Evolutionary conservation across 2,888 invertebrate genomes (phyloP), one percentile per base, ranked within the genome.

Genomic region (Sycophila texana): DNA sequence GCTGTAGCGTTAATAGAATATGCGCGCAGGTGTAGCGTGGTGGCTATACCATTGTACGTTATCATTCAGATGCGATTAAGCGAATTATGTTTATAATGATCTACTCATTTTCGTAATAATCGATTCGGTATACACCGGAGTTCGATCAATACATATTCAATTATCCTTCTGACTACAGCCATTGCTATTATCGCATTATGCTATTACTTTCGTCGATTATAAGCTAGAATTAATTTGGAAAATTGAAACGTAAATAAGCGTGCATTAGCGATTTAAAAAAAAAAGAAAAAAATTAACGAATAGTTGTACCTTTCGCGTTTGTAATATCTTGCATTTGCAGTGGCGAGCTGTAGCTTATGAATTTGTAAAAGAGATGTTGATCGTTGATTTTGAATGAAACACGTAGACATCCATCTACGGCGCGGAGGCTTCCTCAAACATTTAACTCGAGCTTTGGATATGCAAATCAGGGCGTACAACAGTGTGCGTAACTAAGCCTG

Each of bases 401-500:
- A 7, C 13, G 51, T 49, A 39, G 22, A 14, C 51, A 14, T 51
- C 58, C n/a, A 39, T 16, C 30, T 61, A 18, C 26, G 49, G 18
- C 49, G 58, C 5, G 47, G 30, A 51, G 61, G 70, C 63, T 77
- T 82, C 72, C 74, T 71, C 80, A 80, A 81, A 83, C 82, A 83
- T 84, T 86, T 85, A 86, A 85, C 82, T 86, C 84, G 81, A 84
- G 87, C 88, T 87, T 88, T 88, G 86, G 87, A 88, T 86, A 89
- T 89, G 89, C 87, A 89, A 88, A 89, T 89, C 83, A 83, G 83
- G 81, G 72, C 60, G 72, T 83, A 84, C 82, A 83, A 84, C 81
- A 83, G 83, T 83, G 84, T 85, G 83, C 84, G 87, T 87, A 87
- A 87, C 86, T 85, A 87, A 88, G 84, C 84, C 85, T 63, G 70